phyloP scores from a whole-genome alignment of 2,113 vertebrate genomes.

The Pholis gunnellus region DNA sequence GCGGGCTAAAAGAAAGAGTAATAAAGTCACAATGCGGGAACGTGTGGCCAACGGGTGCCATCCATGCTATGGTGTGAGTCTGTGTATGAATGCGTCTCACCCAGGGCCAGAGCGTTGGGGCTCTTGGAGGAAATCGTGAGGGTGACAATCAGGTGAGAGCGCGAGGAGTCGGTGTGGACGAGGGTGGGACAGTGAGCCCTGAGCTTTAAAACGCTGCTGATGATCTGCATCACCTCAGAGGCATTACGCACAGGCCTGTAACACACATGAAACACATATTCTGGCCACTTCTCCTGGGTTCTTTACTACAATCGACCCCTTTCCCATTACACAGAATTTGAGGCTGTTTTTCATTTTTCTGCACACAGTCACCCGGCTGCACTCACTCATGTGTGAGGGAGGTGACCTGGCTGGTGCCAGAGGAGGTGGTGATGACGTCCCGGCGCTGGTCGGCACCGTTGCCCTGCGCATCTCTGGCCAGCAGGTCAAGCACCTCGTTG shows the following conservation, averaged over 20 bases:
- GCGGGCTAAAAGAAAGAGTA: slow-evolving; percentile 49
- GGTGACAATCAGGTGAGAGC: slow-evolving; percentile 89
- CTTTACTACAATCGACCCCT: not conserved
- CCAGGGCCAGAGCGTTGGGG: slow-evolving; percentile 65
- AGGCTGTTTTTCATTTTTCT: not conserved
- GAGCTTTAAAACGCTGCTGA: slow-evolving; percentile 78
- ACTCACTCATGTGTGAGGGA: slow-evolving; percentile 84
- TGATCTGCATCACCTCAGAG: slow-evolving; percentile 81
- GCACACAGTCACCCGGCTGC: not conserved
- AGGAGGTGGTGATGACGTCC: slow-evolving; percentile 83
- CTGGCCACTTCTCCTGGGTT: not conserved
- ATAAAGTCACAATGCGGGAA: not conserved
- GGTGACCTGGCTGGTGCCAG: slow-evolving; percentile 80
- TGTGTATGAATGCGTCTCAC: slow-evolving; percentile 70
- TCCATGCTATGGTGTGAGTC: not conserved
- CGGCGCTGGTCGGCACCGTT: slow-evolving; percentile 65
- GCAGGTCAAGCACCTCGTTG: slow-evolving; percentile 89
- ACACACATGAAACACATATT: slow-evolving; percentile 1
- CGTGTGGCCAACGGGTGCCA: not conserved
- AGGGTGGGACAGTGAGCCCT: slow-evolving; percentile 84
- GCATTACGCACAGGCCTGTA: slow-evolving; percentile 82
- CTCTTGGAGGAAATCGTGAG: slow-evolving; percentile 81
- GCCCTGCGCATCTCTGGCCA: slow-evolving; percentile 82
- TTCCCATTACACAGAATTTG: not conserved
- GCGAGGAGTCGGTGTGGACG: slow-evolving; percentile 87